Evolutionary conservation across 2,113 vertebrate genomes (phyloP).

Genomic region (Gnathonemus echidnorhynchus): DNA sequence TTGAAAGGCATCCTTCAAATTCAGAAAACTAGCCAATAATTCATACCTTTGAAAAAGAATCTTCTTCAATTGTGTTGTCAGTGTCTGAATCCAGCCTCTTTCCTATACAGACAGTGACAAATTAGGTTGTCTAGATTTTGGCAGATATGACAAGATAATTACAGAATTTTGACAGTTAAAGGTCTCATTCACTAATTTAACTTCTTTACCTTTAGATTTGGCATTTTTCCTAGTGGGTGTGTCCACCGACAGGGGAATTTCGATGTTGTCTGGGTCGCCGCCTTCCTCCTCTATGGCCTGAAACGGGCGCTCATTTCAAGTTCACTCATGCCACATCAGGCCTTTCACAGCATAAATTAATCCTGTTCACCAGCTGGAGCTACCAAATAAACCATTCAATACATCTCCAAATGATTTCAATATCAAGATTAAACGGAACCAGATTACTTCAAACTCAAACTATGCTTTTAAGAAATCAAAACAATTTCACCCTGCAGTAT

Average conservation of each 20-base stretch:
- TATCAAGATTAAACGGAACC: background rate
- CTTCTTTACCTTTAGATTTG: conserved; percentile 81
- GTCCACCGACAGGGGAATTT: conserved; percentile 69
- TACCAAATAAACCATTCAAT: background rate
- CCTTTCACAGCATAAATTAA: background rate
- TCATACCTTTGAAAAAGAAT: conserved; percentile 78
- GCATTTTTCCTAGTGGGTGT: conserved; percentile 72
- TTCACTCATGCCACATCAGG: background rate
- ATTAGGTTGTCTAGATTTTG: background rate
- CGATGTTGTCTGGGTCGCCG: conserved; percentile 85
- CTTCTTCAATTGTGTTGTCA: conserved; percentile 77
- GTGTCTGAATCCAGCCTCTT: conserved; percentile 78
- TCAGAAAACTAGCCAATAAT: background rate
- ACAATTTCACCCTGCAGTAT: background rate
- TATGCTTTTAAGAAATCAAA: background rate
- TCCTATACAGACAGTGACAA: conserved; percentile 55
- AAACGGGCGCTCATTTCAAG: conserved; percentile 28
- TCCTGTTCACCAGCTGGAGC: background rate
- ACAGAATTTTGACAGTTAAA: background rate
- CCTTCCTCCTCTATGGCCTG: conserved; percentile 95
- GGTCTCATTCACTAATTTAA: background rate
- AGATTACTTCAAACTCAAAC: background rate
- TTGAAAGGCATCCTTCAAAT: background rate
- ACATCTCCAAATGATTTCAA: background rate
- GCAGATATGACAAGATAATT: background rate